These are phyloP conservation scores for Atrichornis clamosus DNA, from an alignment of 2,113 vertebrate species.

Conservation along the genomic window DNA sequence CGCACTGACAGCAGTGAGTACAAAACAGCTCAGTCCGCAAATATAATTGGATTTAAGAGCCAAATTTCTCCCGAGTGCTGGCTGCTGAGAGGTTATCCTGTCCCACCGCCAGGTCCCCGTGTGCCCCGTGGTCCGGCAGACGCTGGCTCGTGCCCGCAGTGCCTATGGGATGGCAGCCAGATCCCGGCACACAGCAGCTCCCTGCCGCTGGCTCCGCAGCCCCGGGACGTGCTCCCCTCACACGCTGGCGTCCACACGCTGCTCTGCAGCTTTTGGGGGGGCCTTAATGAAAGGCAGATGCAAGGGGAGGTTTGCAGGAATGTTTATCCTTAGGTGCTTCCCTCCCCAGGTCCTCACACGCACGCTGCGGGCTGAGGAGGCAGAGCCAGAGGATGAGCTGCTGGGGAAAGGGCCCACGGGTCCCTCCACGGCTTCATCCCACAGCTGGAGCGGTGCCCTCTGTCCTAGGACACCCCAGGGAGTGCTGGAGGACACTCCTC, in stretches of 20 bases:
- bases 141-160: rapidly evolving
- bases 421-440: background rate
- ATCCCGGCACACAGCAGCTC: rapidly evolving
- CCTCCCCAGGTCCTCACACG: background rate
- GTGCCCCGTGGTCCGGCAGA: background rate
- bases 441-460: background rate
- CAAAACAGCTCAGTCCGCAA: background rate
- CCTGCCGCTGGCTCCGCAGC: background rate
- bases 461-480: background rate
- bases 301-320: rapidly evolving
- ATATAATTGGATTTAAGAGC: background rate
- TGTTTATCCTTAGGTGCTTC: background rate
- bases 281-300: background rate
- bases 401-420: background rate
- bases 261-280: background rate
- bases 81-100: background rate
- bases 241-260: rapidly evolving
- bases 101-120: background rate
- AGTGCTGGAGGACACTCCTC: background rate
- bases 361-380: rapidly evolving
- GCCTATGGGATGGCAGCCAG: background rate
- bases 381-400: background rate
- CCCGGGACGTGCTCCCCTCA: background rate
- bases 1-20: rapidly evolving
- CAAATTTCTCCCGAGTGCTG: background rate